phyloP scores from a whole-genome alignment of 2,113 vertebrate species.

The Thomomys bottae region DNA sequence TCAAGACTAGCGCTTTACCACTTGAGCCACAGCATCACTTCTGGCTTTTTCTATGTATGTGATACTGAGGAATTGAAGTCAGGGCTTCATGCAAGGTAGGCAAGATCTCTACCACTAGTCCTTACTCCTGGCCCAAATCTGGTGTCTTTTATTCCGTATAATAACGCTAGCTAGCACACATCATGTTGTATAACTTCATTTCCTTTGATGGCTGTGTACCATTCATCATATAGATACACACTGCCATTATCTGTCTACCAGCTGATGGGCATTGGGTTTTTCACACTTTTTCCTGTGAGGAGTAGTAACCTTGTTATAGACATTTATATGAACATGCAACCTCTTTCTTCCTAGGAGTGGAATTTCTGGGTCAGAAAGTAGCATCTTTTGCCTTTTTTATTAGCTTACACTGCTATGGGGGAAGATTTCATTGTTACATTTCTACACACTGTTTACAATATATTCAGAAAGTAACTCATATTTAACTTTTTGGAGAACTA shows the following conservation, averaged over 20 bases:
- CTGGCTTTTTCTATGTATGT: too few relatives aligned
- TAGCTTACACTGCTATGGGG: too few relatives aligned
- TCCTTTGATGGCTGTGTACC: background rate
- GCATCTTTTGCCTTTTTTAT: background rate
- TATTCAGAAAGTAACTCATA: background rate
- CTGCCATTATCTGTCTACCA: background rate
- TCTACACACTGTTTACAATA: too few relatives aligned
- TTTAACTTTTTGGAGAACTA: background rate
- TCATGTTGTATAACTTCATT: background rate
- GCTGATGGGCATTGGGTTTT: background rate
- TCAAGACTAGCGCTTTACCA: too few relatives aligned
- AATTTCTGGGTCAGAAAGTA: background rate
- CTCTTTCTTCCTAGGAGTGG: background rate
- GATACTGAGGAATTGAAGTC: too few relatives aligned
- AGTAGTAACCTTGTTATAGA: background rate
- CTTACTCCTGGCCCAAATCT: too few relatives aligned
- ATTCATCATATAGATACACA: background rate
- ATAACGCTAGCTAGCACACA: background rate
- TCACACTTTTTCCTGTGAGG: background rate
- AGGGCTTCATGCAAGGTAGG: too few relatives aligned
- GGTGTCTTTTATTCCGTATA: background rate
- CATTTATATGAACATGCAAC: background rate
- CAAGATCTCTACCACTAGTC: too few relatives aligned
- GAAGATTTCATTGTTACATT: too few relatives aligned
- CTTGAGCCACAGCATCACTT: too few relatives aligned